Percentiles rank a stretch among this genome's conserved stretches.
Evolutionary conservation across 2,797 vertebrate species (phyloP).

Genomic region (Coluber constrictor): DNA sequence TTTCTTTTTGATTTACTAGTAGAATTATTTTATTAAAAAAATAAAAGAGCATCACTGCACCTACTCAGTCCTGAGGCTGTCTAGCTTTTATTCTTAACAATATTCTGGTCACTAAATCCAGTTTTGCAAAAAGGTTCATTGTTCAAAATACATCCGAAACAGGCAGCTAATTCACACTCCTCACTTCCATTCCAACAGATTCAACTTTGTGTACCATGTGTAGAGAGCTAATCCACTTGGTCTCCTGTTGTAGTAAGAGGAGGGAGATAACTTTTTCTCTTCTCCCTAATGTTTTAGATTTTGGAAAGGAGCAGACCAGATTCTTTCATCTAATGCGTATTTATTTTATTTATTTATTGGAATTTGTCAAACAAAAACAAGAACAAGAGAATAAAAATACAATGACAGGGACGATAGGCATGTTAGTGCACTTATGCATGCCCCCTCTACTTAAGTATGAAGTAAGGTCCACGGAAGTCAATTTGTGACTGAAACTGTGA

Average conservation of each 20-base stretch:
- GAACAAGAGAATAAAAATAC: no score
- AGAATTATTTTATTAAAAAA: constrained; percentile 29
- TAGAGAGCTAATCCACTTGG: not conserved
- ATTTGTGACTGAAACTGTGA: no score
- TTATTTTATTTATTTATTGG: no score
- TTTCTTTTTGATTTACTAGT: constrained; percentile 33
- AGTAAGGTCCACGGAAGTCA: no score
- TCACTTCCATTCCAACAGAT: not conserved
- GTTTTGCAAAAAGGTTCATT: not conserved
- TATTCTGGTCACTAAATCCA: not conserved
- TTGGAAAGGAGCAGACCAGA: not conserved
- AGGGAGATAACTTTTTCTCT: not conserved
- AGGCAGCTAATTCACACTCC: not conserved
- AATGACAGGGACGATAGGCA: no score
- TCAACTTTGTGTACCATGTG: no score
- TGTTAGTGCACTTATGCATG: no score
- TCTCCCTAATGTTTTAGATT: not conserved
- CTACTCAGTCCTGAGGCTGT: not conserved
- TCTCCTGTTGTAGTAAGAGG: not conserved
- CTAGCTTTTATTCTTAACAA: not conserved
- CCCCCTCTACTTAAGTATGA: no score
- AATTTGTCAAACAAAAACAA: no score
- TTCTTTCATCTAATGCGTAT: not conserved
- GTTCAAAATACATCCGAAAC: not conserved
- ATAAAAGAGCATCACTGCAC: constrained; percentile 8